Percentiles rank a stretch among this genome's conserved stretches.
These are phyloP conservation scores for Mugil cephalus DNA, from an alignment of 2,113 vertebrate genomes.

Conservation along the genomic window DNA sequence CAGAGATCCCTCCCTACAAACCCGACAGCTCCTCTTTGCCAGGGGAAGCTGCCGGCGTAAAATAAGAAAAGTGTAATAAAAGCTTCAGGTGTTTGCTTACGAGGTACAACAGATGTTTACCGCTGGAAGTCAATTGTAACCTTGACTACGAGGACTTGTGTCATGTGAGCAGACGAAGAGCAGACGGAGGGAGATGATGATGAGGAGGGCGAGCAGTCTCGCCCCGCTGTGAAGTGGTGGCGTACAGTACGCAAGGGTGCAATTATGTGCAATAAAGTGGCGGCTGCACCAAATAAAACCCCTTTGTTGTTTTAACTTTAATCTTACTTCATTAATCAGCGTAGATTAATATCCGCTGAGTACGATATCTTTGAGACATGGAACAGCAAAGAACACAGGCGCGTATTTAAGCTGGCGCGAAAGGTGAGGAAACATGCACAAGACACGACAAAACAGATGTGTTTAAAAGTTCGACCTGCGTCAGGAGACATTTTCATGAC, in stretches of 20 bases:
- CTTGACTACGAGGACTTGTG: slow-evolving; percentile 88
- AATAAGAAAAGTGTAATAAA: slow-evolving; percentile 1
- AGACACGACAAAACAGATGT: slow-evolving; percentile 21
- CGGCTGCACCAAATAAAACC: slow-evolving; percentile 34
- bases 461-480: too few species aligned
- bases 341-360: slow-evolving; percentile 39
- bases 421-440: slow-evolving; percentile 47
- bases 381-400: slow-evolving; percentile 42
- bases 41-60: neutral
- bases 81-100: slow-evolving; percentile 23
- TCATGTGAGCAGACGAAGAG: slow-evolving; percentile 84
- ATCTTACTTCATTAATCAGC: slow-evolving; percentile 43
- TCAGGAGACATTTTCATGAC: too few species aligned
- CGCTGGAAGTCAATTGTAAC: slow-evolving; percentile 84
- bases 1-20: slow-evolving; percentile 32
- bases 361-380: slow-evolving; percentile 4
- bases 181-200: slow-evolving; percentile 14
- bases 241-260: slow-evolving; percentile 14
- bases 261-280: slow-evolving; percentile 54
- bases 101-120: slow-evolving; percentile 88
- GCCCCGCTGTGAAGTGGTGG: slow-evolving; percentile 38
- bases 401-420: slow-evolving; percentile 31
- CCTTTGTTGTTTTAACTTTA: slow-evolving; percentile 65
- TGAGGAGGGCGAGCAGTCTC: slow-evolving; percentile 29
- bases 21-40: slow-evolving; percentile 21